Percentiles rank a stretch among this genome's conserved stretches.
phyloP scores from a whole-genome alignment of 2,113 vertebrate genomes.

The Bubo blakistoni region DNA sequence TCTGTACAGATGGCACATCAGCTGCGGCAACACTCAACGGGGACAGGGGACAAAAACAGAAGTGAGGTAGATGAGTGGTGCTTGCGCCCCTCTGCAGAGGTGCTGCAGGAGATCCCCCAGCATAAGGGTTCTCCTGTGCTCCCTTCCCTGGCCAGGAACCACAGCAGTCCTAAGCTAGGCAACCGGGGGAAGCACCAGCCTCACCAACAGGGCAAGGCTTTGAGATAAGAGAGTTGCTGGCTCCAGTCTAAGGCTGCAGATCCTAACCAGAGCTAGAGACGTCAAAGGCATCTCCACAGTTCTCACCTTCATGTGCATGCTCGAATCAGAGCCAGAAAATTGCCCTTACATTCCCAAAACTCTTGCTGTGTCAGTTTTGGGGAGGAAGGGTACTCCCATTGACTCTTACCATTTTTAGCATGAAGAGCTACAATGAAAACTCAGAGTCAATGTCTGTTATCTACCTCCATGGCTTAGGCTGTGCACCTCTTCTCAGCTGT shows the following conservation, averaged over 20 bases:
- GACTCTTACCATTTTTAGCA: neutral
- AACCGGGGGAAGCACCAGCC: neutral
- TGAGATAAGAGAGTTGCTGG: neutral
- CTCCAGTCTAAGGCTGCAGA: neutral
- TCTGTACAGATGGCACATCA: conserved; percentile 1
- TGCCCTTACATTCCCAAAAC: neutral
- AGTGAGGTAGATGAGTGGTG: neutral
- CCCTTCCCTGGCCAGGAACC: neutral
- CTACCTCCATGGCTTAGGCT: neutral
- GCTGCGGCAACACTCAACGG: neutral
- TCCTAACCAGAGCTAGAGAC: neutral
- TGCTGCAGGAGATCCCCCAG: neutral
- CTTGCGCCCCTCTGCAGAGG: neutral
- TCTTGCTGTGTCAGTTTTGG: neutral
- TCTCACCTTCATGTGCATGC: neutral
- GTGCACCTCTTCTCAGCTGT: neutral
- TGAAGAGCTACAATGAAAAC: neutral
- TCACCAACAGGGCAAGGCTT: neutral
- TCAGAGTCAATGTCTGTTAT: neutral
- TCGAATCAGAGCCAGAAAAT: neutral
- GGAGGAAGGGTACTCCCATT: neutral
- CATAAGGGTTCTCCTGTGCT: neutral
- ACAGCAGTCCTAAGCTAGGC: neutral
- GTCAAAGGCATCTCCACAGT: neutral
- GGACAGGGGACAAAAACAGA: neutral